phyloP scores from a whole-genome alignment of 2,888 invertebrate genomes.

The Julus scandinavius region DNA sequence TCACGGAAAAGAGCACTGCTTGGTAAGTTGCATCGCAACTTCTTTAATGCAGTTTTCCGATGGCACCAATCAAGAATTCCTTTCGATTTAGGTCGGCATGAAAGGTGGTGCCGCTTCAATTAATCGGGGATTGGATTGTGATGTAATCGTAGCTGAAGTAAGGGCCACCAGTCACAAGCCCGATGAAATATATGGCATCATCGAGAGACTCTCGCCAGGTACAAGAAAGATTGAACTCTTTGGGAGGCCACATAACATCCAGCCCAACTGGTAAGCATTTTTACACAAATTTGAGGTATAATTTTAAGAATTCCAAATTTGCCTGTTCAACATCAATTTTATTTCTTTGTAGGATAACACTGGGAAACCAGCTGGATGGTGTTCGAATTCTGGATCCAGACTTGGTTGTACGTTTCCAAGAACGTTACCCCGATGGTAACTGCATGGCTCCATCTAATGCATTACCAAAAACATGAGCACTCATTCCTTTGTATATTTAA shows the following conservation, averaged over 20 bases:
- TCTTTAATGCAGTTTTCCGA: neutral
- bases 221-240: constrained; percentile 97
- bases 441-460: constrained; percentile 60
- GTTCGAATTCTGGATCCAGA: constrained; percentile 92
- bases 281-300: neutral
- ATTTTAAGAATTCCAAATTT: neutral
- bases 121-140: constrained; percentile 94
- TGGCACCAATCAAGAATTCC: neutral
- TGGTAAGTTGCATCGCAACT: constrained; percentile 69
- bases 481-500: neutral
- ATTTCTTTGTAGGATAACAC: constrained; percentile 71
- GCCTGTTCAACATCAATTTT: neutral
- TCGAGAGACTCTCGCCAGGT: constrained; percentile 94
- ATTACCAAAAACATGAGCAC: constrained; percentile 55
- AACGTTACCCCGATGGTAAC: constrained; percentile 89
- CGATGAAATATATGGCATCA: constrained; percentile 98
- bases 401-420: constrained; percentile 86
- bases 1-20: constrained; percentile 97
- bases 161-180: constrained; percentile 98
- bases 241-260: constrained; percentile 96
- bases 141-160: constrained; percentile 98
- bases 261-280: constrained; percentile 86
- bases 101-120: constrained; percentile 92
- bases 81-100: constrained; percentile 79
- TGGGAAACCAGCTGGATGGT: constrained; percentile 97